phyloP scores from a whole-genome alignment of 2,113 vertebrate genomes.

The Nettapus auritus region DNA sequence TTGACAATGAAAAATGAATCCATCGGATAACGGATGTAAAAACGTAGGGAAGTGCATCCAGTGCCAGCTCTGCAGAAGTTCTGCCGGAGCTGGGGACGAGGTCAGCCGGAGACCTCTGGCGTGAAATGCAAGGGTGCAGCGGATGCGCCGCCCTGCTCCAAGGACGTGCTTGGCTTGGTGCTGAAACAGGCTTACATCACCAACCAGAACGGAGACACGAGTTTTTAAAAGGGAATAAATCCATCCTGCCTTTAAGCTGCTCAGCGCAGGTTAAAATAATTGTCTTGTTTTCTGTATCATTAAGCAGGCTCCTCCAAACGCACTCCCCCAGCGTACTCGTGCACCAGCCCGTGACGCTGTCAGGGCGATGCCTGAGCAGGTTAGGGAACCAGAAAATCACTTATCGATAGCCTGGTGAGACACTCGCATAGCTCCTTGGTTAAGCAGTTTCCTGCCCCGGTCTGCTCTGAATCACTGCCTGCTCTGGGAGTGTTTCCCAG shows the following conservation, averaged over 20 bases:
- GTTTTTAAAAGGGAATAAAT: neutral
- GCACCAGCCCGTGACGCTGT: neutral
- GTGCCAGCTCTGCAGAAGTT: neutral
- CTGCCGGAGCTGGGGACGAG: neutral
- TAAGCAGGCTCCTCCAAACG: neutral
- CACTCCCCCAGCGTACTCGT: neutral
- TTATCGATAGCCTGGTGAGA: neutral
- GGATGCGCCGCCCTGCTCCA: neutral
- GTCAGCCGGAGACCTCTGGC: neutral
- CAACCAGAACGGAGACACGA: neutral
- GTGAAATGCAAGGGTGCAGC: neutral
- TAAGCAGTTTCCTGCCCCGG: neutral
- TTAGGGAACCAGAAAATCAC: neutral
- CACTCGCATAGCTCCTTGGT: neutral
- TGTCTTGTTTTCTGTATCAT: neutral
- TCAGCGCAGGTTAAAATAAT: neutral
- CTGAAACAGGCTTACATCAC: neutral
- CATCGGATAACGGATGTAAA: neutral
- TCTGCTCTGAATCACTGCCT: neutral
- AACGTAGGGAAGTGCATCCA: neutral
- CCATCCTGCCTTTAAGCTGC: neutral
- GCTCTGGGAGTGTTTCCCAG: neutral
- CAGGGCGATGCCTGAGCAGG: neutral
- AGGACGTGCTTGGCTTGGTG: neutral
- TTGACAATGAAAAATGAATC: neutral